phyloP scores from a whole-genome alignment of 2,888 invertebrate genomes.

The Sinhomidia bicolor region DNA sequence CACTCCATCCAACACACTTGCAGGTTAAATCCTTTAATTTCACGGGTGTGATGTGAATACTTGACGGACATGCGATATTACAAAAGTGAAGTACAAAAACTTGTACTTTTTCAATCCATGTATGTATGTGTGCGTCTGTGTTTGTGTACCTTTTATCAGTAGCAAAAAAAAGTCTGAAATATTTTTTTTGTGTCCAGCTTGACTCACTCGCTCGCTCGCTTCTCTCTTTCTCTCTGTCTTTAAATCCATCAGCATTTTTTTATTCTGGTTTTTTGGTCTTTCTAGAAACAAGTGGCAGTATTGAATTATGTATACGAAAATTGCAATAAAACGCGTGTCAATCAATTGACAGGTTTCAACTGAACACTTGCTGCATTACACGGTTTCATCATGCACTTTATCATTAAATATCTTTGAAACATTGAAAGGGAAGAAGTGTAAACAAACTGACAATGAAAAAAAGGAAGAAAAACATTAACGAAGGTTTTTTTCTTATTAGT shows the following conservation, averaged over 20 bases:
- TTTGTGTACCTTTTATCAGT: no score
- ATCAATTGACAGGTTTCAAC: constrained; percentile 37
- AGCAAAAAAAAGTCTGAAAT: not conserved
- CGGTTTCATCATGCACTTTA: not conserved
- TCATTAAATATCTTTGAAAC: constrained; percentile 31
- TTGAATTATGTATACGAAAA: no score
- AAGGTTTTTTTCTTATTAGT: not conserved
- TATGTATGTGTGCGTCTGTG: no score
- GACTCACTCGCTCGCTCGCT: no score
- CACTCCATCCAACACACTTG: not conserved
- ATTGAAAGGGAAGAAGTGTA: constrained; percentile 34
- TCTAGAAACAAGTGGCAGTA: not conserved
- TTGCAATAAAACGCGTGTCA: constrained; percentile 38
- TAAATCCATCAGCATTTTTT: not conserved
- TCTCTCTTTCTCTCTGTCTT: no score
- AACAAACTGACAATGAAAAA: constrained; percentile 47
- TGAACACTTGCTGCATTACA: not conserved
- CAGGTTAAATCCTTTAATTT: constrained; percentile 60
- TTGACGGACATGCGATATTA: not conserved
- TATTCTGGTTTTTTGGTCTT: not conserved
- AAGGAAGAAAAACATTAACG: constrained; percentile 34
- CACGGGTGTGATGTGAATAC: not conserved
- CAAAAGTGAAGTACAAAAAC: not conserved
- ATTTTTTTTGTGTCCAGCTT: not conserved
- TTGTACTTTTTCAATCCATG: no score